Conservation (phyloP, 2,797 vertebrate genomes). For the Varecia variegata region DNA sequence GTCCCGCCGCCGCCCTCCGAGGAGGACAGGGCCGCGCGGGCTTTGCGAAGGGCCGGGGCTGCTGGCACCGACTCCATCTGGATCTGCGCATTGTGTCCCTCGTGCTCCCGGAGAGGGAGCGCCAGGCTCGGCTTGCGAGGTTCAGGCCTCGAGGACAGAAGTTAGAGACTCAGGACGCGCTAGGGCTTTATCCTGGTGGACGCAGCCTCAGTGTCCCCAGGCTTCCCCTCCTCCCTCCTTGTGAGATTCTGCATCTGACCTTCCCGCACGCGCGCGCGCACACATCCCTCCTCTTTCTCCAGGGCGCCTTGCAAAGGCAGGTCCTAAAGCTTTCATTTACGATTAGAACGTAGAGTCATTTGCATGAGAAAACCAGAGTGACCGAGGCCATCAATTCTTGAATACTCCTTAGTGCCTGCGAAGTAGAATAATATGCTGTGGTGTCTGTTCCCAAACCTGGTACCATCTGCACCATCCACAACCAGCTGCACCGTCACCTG, state of each 20-base stretch:
- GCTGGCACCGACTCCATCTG: accelerated
- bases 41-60: accelerated
- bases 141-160: neutral
- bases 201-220: accelerated
- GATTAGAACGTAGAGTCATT: neutral
- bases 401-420: neutral
- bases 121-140: neutral
- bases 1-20: neutral
- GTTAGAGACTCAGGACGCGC: neutral
- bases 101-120: neutral
- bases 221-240: neutral
- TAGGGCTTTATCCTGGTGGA: neutral
- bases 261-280: neutral
- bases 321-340: neutral
- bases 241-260: neutral
- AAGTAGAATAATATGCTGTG: neutral
- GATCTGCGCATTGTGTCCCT: accelerated
- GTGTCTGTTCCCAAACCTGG: neutral
- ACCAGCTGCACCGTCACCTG: neutral
- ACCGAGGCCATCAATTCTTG: neutral
- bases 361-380: neutral
- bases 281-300: neutral
- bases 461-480: neutral
- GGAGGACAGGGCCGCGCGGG: neutral
- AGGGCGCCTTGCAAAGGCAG: neutral